A percentile compares a stretch with the other conserved stretches of the same genome.
phyloP scores from a whole-genome alignment of 2,113 vertebrate species.

The Bambusicola thoracicus region DNA sequence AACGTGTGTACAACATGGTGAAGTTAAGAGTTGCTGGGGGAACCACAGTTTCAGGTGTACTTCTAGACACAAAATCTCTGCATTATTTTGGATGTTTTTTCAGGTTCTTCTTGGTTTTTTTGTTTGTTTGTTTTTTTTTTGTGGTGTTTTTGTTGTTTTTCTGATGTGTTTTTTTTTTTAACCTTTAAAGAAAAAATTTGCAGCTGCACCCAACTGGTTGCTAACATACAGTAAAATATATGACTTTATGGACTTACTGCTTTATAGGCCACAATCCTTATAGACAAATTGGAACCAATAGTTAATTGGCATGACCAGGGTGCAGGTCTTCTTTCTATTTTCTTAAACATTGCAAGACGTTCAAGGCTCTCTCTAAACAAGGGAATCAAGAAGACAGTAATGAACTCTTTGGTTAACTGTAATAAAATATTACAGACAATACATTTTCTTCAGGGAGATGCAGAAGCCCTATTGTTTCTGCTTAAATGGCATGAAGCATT shows the following conservation, averaged over 20 bases:
- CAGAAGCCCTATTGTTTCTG: not conserved
- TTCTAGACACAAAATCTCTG: not conserved
- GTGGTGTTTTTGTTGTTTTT: no score
- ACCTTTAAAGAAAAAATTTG: not conserved
- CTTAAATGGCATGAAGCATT: not conserved
- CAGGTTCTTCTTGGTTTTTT: no score
- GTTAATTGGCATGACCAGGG: conserved; percentile 92
- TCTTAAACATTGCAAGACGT: conserved; percentile 90
- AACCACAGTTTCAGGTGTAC: not conserved
- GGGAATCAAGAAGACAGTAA: conserved; percentile 8
- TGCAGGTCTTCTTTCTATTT: conserved; percentile 80
- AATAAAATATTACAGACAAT: conserved; percentile 9
- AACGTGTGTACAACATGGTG: not conserved
- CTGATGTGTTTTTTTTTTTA: no score
- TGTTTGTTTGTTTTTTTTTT: no score
- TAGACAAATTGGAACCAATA: conserved; percentile 88
- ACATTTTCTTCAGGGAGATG: not conserved
- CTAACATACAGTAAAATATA: not conserved
- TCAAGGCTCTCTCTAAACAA: conserved; percentile 86
- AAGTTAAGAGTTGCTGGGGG: conserved; percentile 8
- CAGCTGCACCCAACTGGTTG: not conserved
- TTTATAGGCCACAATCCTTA: conserved; percentile 93
- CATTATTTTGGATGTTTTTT: not conserved
- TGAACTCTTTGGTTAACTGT: not conserved
- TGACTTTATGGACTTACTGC: conserved; percentile 79